Conservation (phyloP, 2,113 vertebrate species). For the Prinia subflava region DNA sequence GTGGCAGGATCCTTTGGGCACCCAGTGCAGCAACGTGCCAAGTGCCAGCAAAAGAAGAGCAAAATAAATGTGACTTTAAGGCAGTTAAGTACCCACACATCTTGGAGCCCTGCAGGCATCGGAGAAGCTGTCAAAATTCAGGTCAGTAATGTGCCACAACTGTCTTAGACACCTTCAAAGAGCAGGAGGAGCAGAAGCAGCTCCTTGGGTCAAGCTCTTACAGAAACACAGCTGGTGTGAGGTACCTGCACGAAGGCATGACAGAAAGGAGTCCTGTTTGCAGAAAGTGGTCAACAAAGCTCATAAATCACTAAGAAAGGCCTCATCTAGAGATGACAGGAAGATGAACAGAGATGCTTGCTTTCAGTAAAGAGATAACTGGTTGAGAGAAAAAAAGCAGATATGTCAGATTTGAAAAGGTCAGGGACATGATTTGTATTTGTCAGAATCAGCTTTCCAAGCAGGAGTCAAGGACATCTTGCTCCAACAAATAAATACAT, state of each 20-base stretch:
- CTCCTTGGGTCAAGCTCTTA: not conserved
- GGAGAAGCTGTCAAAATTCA: not conserved
- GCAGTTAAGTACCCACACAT: not conserved
- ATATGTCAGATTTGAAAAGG: conserved; percentile 1
- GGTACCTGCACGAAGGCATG: not conserved
- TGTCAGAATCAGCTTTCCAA: not conserved
- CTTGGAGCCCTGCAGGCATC: not conserved
- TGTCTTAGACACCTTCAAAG: not conserved
- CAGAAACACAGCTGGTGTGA: not conserved
- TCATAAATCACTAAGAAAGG: not conserved
- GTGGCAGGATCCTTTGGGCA: not conserved
- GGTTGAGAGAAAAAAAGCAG: not conserved
- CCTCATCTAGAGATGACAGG: conserved; percentile 14
- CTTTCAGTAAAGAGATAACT: conserved; percentile 11
- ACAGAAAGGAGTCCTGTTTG: not conserved
- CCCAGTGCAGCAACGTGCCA: not conserved
- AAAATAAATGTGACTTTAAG: not conserved
- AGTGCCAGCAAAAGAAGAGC: not conserved
- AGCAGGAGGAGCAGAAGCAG: not conserved
- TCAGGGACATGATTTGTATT: not conserved
- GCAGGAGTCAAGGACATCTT: not conserved
- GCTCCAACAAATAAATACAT: not conserved
- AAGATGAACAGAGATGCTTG: conserved; percentile 25
- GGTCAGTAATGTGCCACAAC: not conserved
- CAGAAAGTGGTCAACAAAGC: not conserved